Evolutionary conservation across 2,888 invertebrate genomes (phyloP).

Genomic region (Cyclophora albipunctata): DNA sequence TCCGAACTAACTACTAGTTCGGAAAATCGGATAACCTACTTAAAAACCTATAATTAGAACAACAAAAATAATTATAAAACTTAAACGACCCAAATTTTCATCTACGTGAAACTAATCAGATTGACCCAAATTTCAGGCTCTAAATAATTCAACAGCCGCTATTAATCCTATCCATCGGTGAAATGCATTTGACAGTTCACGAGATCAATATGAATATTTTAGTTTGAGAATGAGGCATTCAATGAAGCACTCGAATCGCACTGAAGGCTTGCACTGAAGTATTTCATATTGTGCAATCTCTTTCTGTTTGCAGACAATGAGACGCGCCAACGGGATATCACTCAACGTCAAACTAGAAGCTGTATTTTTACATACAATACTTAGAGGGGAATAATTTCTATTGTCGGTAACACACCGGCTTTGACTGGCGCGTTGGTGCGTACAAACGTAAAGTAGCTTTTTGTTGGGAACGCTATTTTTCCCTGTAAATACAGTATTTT

Average conservation of each 20-base stretch:
- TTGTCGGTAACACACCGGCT: slow-evolving; percentile 57
- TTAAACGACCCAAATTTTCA: too few relatives aligned
- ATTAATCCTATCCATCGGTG: slow-evolving; percentile 4
- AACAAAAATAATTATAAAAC: too few relatives aligned
- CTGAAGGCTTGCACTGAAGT: slow-evolving; percentile 16
- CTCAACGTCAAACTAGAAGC: slow-evolving; percentile 65
- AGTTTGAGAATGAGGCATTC: slow-evolving; percentile 29
- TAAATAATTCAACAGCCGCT: slow-evolving; percentile 10
- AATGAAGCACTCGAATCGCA: slow-evolving; percentile 5
- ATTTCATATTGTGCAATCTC: slow-evolving; percentile 70
- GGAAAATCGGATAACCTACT: too few relatives aligned
- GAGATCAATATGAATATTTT: slow-evolving; percentile 54
- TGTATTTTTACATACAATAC: slow-evolving; percentile 67
- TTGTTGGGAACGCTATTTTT: slow-evolving; percentile 24
- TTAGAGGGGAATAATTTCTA: slow-evolving; percentile 63
- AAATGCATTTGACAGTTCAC: slow-evolving; percentile 21
- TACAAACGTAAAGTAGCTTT: slow-evolving; percentile 33
- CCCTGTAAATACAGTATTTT: slow-evolving; percentile 9
- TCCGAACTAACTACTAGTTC: too few relatives aligned
- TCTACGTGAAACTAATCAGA: background rate
- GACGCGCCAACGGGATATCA: slow-evolving; percentile 54
- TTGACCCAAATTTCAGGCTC: slow-evolving; percentile 5
- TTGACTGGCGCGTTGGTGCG: slow-evolving; percentile 35
- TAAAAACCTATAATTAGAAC: too few relatives aligned
- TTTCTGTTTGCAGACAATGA: slow-evolving; percentile 66